phyloP scores from a whole-genome alignment of 1,140 invertebrate species.

The Bombus balteatus region DNA sequence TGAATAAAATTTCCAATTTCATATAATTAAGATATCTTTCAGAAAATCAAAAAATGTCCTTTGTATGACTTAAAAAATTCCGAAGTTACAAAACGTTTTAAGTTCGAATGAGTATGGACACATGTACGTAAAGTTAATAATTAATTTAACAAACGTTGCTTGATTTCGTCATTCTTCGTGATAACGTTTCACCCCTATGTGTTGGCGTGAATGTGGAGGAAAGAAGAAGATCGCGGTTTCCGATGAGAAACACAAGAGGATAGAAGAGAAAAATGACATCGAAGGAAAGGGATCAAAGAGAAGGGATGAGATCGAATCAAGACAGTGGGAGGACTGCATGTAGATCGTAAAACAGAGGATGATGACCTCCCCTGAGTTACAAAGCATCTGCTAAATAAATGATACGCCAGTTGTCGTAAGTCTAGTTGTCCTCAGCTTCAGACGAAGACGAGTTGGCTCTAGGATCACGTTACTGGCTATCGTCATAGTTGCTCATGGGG shows the following conservation, averaged over 20 bases:
- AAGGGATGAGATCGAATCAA: conserved; percentile 49
- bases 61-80: not conserved
- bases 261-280: conserved; percentile 7
- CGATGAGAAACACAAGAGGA: not conserved
- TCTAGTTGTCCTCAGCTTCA: conserved; percentile 74
- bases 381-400: conserved; percentile 75
- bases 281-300: conserved; percentile 48
- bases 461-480: conserved; percentile 42
- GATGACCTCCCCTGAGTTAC: conserved; percentile 71
- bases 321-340: conserved; percentile 53
- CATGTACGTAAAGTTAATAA: not conserved
- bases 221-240: not conserved
- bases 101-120: not conserved
- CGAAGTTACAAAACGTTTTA: not conserved
- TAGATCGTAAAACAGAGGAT: conserved; percentile 67
- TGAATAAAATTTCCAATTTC: not conserved
- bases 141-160: not conserved
- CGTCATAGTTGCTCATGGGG: conserved; percentile 48
- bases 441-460: conserved; percentile 65
- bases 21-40: not conserved
- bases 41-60: not conserved
- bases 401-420: conserved; percentile 62
- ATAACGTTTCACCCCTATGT: not conserved
- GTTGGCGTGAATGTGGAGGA: rapidly evolving
- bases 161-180: not conserved